Conservation (phyloP, 2,797 vertebrate species). For the Perodicticus potto region DNA sequence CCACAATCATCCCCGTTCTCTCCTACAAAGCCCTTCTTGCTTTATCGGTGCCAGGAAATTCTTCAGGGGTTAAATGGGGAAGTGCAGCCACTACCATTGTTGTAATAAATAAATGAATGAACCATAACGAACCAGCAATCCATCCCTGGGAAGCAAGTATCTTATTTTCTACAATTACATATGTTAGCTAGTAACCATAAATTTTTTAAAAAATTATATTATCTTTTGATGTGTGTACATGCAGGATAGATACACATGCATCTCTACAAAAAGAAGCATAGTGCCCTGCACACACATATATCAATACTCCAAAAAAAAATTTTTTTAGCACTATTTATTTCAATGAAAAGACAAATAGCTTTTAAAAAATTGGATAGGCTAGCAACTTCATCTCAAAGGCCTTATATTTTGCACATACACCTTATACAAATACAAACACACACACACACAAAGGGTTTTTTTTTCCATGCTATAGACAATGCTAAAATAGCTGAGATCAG, state of each 20-base stretch:
- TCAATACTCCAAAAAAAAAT: conserved; percentile 57
- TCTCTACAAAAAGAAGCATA: conserved; percentile 76
- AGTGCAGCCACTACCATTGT: conserved; percentile 84
- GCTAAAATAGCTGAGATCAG: conserved; percentile 88
- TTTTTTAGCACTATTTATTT: conserved; percentile 76
- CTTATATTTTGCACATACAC: conserved; percentile 79
- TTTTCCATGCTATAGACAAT: conserved; percentile 79
- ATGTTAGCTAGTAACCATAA: conserved; percentile 66
- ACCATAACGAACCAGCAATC: conserved; percentile 82
- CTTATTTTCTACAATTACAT: conserved; percentile 84
- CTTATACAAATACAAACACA: conserved; percentile 77
- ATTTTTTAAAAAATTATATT: conserved; percentile 61
- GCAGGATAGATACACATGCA: conserved; percentile 71
- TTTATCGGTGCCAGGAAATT: conserved; percentile 80
- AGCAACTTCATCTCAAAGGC: conserved; percentile 77
- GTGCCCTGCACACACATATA: conserved; percentile 66
- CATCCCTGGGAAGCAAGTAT: conserved; percentile 73
- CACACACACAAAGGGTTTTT: conserved; percentile 79
- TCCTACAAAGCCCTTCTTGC: conserved; percentile 74
- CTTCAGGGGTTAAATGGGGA: conserved; percentile 84
- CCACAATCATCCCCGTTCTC: conserved; percentile 78
- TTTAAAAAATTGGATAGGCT: conserved; percentile 66
- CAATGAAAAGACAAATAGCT: conserved; percentile 75
- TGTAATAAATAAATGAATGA: conserved; percentile 88
- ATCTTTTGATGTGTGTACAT: conserved; percentile 65